Conservation (phyloP, 2,797 vertebrate genomes). For the Neomorphus geoffroyi region DNA sequence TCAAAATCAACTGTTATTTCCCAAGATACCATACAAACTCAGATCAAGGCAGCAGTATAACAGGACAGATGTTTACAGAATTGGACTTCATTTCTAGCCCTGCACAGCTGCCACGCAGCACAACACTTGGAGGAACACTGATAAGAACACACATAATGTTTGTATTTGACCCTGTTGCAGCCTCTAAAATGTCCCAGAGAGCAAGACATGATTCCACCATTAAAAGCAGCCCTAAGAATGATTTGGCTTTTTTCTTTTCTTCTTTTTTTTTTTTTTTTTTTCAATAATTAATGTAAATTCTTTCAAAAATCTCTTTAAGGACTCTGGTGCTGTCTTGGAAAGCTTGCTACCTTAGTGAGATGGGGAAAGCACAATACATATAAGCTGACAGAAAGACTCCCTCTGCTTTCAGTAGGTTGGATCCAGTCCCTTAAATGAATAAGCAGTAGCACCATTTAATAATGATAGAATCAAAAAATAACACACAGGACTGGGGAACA, state of each 20-base stretch:
- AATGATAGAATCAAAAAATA: neutral
- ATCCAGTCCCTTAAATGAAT: neutral
- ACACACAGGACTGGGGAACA: neutral
- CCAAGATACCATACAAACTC: neutral
- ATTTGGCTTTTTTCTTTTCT: neutral
- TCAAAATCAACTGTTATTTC: neutral
- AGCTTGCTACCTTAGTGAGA: neutral
- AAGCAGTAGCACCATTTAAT: neutral
- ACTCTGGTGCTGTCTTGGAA: neutral
- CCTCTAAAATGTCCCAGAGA: neutral
- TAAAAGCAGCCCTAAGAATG: neutral
- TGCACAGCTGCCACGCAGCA: neutral
- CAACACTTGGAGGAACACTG: neutral
- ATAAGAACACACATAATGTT: neutral
- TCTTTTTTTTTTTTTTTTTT: neutral
- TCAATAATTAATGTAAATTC: neutral
- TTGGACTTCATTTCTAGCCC: neutral
- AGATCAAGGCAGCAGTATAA: neutral
- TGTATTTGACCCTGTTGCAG: neutral
- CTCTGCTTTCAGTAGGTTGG: neutral
- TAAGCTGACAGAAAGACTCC: neutral
- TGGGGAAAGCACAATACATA: neutral
- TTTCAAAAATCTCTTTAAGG: neutral
- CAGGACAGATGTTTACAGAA: neutral
- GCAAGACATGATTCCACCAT: neutral